Evolutionary conservation across 1,140 invertebrate genomes (phyloP), one percentile per base, ranked within the genome.

Genomic region (Heterodera carotae): DNA sequence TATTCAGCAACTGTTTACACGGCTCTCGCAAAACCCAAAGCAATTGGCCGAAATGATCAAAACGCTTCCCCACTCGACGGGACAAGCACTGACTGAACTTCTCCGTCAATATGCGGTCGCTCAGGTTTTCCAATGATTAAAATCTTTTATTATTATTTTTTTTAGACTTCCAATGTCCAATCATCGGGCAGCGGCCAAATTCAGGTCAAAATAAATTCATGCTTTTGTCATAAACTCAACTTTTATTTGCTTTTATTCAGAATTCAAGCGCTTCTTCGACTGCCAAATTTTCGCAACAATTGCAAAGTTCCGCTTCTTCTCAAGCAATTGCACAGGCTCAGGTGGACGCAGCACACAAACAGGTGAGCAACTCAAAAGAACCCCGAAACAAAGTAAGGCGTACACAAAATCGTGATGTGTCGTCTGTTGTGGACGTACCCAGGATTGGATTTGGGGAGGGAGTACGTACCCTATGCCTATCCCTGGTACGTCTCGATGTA

Each of bases 211-310:
- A 18, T 56, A 12, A 2, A 8, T 43, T 43, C 12, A 8, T 1
- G 12, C 6, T 1, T 43, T 43, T 2, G 6, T 2, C 12, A 12
- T 12, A 8, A 8, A 43, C 39, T 12, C 39, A 8, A 6, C 10
- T 39, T 53, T 18, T 56, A 15, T 1, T 15, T 53, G 12, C 18
- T 53, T 53, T 15, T 53, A 15, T 53, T 22, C 48, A 56, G 48
- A 56, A 56, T 56, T 56, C 48, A 18, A 22, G 5, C 48, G 33
- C 64, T 33, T 10, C 62, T 2, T 15, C 68, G 43, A n/a, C 64
- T 8, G 71, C 25, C 2, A 75, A 84, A 66, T 82, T 64, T 31
- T 29, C 71, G 25, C 83, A 81, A 31, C 80, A 83, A 25, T 69
- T 78, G 34, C 76, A 83, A 33, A 18, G 33, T 22, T 29, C 62